A percentile compares a stretch with the other conserved stretches of the same genome.
Conservation (phyloP, 2,797 vertebrate species). For the Uromys caudimaculatus region DNA sequence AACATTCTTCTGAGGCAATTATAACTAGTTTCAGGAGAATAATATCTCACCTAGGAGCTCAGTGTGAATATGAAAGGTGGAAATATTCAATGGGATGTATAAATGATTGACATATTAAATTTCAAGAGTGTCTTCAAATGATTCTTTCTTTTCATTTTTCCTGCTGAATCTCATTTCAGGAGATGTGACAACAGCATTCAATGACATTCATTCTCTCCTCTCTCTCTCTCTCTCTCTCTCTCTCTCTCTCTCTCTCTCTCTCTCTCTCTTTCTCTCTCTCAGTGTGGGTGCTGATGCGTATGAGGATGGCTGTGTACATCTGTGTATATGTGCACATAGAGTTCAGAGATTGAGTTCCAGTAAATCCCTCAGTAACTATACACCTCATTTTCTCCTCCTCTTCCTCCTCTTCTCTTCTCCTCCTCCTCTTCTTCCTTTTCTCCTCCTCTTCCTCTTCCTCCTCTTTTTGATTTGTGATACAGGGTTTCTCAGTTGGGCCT, state of each 20-base stretch:
- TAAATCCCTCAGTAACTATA: not conserved
- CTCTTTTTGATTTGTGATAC: not conserved
- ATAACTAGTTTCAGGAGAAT: not conserved
- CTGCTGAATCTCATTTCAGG: constrained; percentile 34
- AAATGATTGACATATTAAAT: not conserved
- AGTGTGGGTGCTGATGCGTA: not conserved
- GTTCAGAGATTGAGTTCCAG: not conserved
- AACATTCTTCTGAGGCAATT: not conserved
- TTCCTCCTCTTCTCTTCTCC: not conserved
- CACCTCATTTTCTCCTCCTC: not conserved
- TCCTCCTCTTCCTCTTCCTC: too few relatives aligned
- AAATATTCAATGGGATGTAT: constrained; percentile 3
- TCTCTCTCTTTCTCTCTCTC: not conserved
- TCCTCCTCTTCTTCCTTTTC: too few relatives aligned
- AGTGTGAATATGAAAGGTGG: not conserved
- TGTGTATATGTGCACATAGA: not conserved
- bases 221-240: not conserved
- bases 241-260: not conserved
- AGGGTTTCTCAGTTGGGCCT: not conserved
- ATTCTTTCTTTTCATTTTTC: not conserved
- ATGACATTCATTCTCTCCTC: fast-evolving
- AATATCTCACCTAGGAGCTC: not conserved
- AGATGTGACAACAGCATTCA: not conserved
- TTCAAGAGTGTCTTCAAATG: constrained; percentile 42
- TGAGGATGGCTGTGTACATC: not conserved